Evolutionary conservation across 2,113 vertebrate genomes (phyloP), one percentile per base, ranked within the genome.

Genomic region (Hucho hucho): DNA sequence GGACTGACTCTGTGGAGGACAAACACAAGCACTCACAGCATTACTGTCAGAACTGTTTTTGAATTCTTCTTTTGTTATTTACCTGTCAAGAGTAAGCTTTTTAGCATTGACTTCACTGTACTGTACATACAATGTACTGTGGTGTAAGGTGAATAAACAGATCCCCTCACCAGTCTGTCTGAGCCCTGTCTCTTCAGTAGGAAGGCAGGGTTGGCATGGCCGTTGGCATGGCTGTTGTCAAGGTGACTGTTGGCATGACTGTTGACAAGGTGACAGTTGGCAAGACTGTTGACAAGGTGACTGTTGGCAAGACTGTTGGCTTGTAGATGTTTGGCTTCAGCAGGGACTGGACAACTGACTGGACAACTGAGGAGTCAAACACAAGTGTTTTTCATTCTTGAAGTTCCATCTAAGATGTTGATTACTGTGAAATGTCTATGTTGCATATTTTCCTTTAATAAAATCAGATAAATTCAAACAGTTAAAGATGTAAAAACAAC

Each of bases 201-300:
- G 92, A 97, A 98, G 9, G 94, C 92, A 64, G 95, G 96, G 89
- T 97, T 98, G 80, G 94, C 70, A 0, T 98, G 96, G 32, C 95
- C 95, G 1, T 74, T 91, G 72, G 78, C 84, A 3, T 76, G 79
- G 79, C 28, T 5, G n/a, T 80, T 88, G 20, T 87, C 74, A 78
- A 43, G 37, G 37, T 76, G 69, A 14, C 82, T 53, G 64, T 84
- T 89, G 80, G 91, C 81, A 25, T 86, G 59, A 64, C 88, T 88
- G 0, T 91, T 94, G 76, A n/a, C 74, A 78, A 13, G 46, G 11
- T 76, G 69, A 14, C 81, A 43, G 64, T 85, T 89, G 80, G 91
- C 81, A 24, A 86, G 59, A 64, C 89, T 88, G 0, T 91, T 94
- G 76, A n/a, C 28, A 72, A 74, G 0, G 46, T 18, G 75, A 46